Evolutionary conservation across 2,888 invertebrate genomes (phyloP).

Genomic region (Gonocerus acuteangulatus): DNA sequence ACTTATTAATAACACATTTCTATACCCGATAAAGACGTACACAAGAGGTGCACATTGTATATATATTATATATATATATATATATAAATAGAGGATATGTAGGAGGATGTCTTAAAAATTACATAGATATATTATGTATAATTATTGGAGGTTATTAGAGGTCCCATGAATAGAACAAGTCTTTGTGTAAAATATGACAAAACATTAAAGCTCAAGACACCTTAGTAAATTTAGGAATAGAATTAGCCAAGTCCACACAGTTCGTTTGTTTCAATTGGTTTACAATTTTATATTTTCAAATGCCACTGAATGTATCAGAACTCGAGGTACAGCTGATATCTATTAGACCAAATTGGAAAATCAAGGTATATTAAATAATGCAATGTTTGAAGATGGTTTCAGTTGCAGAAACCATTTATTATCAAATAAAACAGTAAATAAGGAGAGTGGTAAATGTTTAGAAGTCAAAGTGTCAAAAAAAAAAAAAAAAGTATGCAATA

Average conservation of each 20-base stretch:
- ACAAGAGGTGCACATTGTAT: background rate
- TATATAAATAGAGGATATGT: slow-evolving; percentile 5
- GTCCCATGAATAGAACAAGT: background rate
- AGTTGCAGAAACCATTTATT: too few species aligned
- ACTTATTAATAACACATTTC: background rate
- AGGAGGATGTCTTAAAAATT: slow-evolving; percentile 2
- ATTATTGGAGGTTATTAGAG: slow-evolving; percentile 1
- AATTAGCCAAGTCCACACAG: background rate
- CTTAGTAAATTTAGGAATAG: background rate
- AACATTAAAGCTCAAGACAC: slow-evolving; percentile 6
- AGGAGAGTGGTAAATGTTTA: too few species aligned
- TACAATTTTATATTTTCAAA: too few species aligned
- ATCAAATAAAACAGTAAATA: too few species aligned
- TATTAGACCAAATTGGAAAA: too few species aligned
- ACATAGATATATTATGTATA: background rate
- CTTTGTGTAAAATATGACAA: background rate
- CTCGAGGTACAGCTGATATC: too few species aligned
- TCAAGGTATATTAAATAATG: too few species aligned
- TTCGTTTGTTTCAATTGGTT: background rate
- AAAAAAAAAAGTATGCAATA: too few species aligned
- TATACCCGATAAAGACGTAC: background rate
- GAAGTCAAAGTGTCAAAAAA: too few species aligned
- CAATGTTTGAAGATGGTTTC: too few species aligned
- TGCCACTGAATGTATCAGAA: too few species aligned
- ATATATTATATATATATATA: too few species aligned